Evolutionary conservation across 2,797 vertebrate species (phyloP).

Genomic region (Sebastes oblongus): DNA sequence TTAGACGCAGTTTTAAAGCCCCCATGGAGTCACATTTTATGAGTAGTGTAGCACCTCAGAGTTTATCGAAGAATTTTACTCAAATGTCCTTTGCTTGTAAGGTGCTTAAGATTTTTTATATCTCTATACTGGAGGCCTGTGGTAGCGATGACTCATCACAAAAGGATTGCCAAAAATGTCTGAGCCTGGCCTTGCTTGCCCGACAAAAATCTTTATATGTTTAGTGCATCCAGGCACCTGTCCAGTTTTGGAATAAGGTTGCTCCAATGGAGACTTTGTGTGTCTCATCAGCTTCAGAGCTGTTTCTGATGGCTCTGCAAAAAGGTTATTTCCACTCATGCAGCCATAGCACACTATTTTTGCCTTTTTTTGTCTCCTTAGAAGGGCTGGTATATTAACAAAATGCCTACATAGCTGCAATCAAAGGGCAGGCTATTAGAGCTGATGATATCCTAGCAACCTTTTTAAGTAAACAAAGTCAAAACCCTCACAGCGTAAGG

Average conservation of each 20-base stretch:
- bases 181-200: conserved; percentile 21
- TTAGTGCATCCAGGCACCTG: conserved; percentile 36
- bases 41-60: conserved; percentile 11
- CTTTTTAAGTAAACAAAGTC: conserved; percentile 46
- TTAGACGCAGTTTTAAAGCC: conserved; percentile 33
- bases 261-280: conserved; percentile 33
- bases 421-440: conserved; percentile 38
- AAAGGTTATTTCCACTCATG: conserved; percentile 31
- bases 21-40: conserved; percentile 28
- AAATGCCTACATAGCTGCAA: conserved; percentile 38
- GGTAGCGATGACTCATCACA: conserved; percentile 45
- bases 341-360: conserved; percentile 16
- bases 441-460: conserved; percentile 24
- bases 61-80: conserved; percentile 53
- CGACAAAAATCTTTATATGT: conserved; percentile 27
- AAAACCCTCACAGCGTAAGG: conserved; percentile 1
- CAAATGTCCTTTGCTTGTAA: conserved; percentile 34
- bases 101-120: conserved; percentile 44
- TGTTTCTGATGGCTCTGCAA: conserved; percentile 45
- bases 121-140: conserved; percentile 15
- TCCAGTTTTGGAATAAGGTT: conserved; percentile 41
- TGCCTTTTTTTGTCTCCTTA: conserved; percentile 33
- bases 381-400: conserved; percentile 34
- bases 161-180: conserved; percentile 44
- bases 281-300: conserved; percentile 27